Evolutionary conservation across 1,140 invertebrate genomes (phyloP).

Genomic region (Eriosoma lanigerum): DNA sequence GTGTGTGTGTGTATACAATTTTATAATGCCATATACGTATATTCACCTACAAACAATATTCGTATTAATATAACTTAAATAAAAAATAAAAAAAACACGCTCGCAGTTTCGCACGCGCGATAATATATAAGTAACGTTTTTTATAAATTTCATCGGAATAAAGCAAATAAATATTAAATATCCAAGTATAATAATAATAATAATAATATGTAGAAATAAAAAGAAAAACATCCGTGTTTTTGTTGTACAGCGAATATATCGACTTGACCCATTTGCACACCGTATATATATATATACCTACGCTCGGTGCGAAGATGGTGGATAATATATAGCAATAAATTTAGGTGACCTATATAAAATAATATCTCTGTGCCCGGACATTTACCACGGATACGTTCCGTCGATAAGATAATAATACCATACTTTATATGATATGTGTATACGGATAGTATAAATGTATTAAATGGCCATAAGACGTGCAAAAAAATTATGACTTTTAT

Average conservation of each 20-base stretch:
- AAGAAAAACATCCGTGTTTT: too few relatives aligned
- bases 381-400: background rate
- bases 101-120: background rate
- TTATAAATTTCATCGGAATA: background rate
- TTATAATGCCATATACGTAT: background rate
- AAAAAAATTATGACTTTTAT: too few relatives aligned
- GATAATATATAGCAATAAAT: background rate
- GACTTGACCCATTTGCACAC: background rate
- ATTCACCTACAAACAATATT: too few relatives aligned
- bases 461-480: too few relatives aligned
- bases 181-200: too few relatives aligned
- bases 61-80: too few relatives aligned
- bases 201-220: background rate
- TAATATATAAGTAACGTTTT: background rate
- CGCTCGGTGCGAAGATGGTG: background rate
- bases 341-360: conserved; percentile 24
- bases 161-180: too few relatives aligned
- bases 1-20: background rate
- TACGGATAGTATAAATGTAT: background rate
- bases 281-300: background rate
- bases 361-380: background rate
- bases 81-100: background rate
- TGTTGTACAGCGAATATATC: background rate
- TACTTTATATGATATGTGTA: background rate
- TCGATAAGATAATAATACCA: background rate